A percentile compares a stretch with the other conserved stretches of the same genome.
Conservation (phyloP, 2,113 vertebrate genomes). For the Rhadina sibilatrix region DNA sequence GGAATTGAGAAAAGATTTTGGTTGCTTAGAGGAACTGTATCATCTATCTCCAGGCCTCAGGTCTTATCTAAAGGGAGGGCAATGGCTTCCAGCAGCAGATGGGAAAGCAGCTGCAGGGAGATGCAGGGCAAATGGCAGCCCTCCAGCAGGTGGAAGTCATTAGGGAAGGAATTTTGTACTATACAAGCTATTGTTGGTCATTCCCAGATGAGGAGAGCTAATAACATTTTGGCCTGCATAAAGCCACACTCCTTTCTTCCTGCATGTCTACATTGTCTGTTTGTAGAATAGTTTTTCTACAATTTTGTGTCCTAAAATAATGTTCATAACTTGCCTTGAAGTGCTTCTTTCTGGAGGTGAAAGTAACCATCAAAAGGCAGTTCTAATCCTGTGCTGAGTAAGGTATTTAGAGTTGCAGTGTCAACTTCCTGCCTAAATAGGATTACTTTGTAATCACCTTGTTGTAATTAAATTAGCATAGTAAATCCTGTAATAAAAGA, state of each 20-base stretch:
- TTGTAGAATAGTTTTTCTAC: background rate
- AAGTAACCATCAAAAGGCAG: background rate
- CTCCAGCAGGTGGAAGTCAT: constrained; percentile 40
- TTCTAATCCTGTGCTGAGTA: background rate
- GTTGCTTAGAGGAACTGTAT: background rate
- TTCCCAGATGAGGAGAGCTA: constrained; percentile 18
- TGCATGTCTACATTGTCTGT: background rate
- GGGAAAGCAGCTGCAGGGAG: constrained; percentile 8
- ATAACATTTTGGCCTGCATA: background rate
- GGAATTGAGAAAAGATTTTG: background rate
- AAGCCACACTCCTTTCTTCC: background rate
- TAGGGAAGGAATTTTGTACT: constrained; percentile 7
- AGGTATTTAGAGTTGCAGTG: background rate
- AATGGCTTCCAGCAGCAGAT: background rate
- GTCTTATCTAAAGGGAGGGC: background rate
- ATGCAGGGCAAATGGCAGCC: background rate
- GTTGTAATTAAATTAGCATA: background rate
- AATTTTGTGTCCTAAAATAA: background rate
- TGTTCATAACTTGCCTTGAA: background rate
- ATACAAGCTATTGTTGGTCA: background rate
- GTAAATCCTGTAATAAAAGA: constrained; percentile 11
- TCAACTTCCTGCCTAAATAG: background rate
- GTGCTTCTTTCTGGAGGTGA: background rate
- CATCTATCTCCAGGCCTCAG: background rate
- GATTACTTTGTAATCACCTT: constrained; percentile 8